Percentiles rank a stretch among this genome's conserved stretches.
These are phyloP conservation scores for Loripinus fragilis DNA, from an alignment of 2,888 invertebrate species.

Conservation along the genomic window DNA sequence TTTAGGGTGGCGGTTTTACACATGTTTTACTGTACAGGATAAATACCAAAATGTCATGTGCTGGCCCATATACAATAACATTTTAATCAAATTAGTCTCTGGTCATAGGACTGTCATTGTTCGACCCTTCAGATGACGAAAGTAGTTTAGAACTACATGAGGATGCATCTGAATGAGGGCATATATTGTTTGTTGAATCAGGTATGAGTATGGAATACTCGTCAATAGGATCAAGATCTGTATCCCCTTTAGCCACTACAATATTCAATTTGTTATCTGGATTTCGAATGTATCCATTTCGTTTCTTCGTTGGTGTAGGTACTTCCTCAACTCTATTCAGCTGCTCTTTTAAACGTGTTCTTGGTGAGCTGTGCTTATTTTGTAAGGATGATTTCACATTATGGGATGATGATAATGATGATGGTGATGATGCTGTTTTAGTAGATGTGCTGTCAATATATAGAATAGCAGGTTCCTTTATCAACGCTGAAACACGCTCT, in stretches of 20 bases:
- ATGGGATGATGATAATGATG: background rate
- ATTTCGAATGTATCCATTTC: background rate
- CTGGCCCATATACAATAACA: no score
- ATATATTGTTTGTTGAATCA: background rate
- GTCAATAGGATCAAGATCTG: background rate
- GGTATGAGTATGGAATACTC: conserved; percentile 6
- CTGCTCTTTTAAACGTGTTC: background rate
- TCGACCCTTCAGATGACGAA: background rate
- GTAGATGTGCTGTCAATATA: background rate
- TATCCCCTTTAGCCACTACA: background rate
- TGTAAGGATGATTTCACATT: background rate
- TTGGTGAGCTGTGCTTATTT: background rate
- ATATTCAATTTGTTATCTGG: background rate
- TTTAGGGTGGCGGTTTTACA: no score
- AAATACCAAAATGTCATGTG: no score
- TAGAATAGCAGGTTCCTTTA: no score
- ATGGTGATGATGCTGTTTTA: no score
- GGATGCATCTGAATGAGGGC: background rate
- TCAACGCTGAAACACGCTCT: background rate
- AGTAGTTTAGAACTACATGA: conserved; percentile 5
- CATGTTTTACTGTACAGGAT: no score
- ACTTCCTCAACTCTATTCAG: background rate
- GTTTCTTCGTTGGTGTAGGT: background rate
- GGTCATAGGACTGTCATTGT: background rate
- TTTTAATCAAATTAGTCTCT: background rate